A percentile compares a stretch with the other conserved stretches of the same genome.
These are phyloP conservation scores for Caranx melampygus DNA, from an alignment of 2,113 vertebrate genomes.

Conservation along the genomic window DNA sequence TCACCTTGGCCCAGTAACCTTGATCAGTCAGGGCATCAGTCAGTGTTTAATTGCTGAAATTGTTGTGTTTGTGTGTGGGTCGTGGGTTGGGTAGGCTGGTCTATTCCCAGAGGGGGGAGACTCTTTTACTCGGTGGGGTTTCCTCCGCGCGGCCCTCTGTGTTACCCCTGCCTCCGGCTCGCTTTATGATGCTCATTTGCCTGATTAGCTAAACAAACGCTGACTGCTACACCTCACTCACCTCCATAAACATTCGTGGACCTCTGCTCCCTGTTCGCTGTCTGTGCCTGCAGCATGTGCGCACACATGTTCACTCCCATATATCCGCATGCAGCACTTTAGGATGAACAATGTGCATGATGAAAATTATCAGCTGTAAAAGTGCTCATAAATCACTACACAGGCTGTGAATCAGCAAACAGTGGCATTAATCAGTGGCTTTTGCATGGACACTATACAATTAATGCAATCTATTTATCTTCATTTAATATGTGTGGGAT, in stretches of 20 bases:
- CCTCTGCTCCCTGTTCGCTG: constrained; percentile 9
- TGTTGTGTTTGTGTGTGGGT: constrained; percentile 38
- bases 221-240: constrained; percentile 46
- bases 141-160: constrained; percentile 7
- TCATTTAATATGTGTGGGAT: constrained; percentile 60
- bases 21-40: constrained; percentile 80
- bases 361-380: constrained; percentile 73
- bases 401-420: constrained; percentile 72
- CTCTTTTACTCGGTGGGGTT: constrained; percentile 32
- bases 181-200: constrained; percentile 76
- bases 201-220: constrained; percentile 80
- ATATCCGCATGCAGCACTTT: constrained; percentile 16
- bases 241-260: constrained; percentile 42
- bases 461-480: constrained; percentile 79
- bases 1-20: constrained; percentile 82
- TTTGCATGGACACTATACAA: constrained; percentile 70
- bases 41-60: constrained; percentile 79
- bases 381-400: constrained; percentile 74
- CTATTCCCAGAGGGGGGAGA: constrained; percentile 41
- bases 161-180: constrained; percentile 45
- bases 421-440: constrained; percentile 74
- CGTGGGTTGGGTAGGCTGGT: constrained; percentile 30
- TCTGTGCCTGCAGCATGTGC: neutral
- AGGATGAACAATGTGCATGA: constrained; percentile 60
- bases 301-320: constrained; percentile 5